Percentiles rank a stretch among this genome's conserved stretches.
Conservation (phyloP, 1,140 invertebrate genomes). For the Mycetomoellerius zeteki region DNA sequence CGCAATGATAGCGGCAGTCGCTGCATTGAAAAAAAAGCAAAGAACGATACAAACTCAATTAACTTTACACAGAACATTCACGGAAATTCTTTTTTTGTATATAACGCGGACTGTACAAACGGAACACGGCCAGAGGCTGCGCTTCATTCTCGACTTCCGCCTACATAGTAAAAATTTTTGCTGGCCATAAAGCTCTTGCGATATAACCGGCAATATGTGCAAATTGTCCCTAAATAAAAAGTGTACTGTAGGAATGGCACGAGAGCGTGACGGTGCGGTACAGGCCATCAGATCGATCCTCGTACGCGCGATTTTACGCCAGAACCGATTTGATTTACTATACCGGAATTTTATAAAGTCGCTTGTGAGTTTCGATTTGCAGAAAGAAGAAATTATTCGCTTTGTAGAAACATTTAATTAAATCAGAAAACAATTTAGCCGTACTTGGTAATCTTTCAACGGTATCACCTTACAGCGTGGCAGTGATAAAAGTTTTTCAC, state of each 20-base stretch:
- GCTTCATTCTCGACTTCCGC: constrained; percentile 46
- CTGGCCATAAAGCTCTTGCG: constrained; percentile 27
- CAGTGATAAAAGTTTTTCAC: constrained; percentile 34
- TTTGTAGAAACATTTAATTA: constrained; percentile 52
- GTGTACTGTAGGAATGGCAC: constrained; percentile 6
- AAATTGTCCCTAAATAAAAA: constrained; percentile 33
- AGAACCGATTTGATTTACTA: constrained; percentile 34
- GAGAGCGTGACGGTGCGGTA: background rate
- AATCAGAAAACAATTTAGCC: constrained; percentile 48
- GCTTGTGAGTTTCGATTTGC: constrained; percentile 21
- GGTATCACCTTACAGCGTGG: constrained; percentile 40
- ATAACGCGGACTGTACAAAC: constrained; percentile 17
- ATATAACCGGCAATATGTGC: constrained; percentile 12
- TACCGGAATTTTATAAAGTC: constrained; percentile 11
- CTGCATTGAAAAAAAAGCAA: constrained; percentile 24
- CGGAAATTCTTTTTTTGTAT: constrained; percentile 17
- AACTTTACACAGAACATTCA: constrained; percentile 55
- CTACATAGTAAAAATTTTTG: constrained; percentile 41
- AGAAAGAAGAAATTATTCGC: constrained; percentile 43
- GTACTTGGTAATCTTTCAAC: background rate
- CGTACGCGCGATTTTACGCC: constrained; percentile 13
- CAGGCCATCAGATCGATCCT: background rate
- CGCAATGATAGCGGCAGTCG: background rate
- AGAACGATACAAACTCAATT: constrained; percentile 57
- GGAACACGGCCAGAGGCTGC: background rate